phyloP scores from a whole-genome alignment of 2,888 invertebrate genomes.

The Allygus modestus region DNA sequence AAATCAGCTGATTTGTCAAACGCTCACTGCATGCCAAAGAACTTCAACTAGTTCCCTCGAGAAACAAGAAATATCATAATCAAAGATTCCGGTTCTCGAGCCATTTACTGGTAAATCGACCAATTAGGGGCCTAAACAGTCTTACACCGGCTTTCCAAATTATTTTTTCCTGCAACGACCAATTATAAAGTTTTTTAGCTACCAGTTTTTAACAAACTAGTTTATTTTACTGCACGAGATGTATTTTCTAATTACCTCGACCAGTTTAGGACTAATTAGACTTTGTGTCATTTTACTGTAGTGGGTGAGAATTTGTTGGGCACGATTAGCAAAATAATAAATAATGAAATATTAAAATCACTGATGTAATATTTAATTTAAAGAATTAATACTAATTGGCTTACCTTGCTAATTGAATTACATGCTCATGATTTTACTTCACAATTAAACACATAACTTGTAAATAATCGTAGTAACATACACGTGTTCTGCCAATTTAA shows the following conservation, averaged over 20 bases:
- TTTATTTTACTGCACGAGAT: conserved; percentile 10
- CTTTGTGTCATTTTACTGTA: neutral
- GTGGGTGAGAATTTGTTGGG: conserved; percentile 2
- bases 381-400: too few species aligned
- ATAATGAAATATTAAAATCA: too few species aligned
- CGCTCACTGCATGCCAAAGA: neutral
- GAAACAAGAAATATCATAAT: conserved; percentile 24
- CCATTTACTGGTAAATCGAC: conserved; percentile 1
- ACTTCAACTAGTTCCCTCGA: conserved; percentile 6
- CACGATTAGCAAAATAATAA: neutral
- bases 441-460: too few species aligned
- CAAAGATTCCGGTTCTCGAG: neutral
- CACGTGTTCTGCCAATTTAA: too few species aligned
- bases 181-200: neutral
- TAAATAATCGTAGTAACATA: too few species aligned
- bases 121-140: neutral
- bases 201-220: neutral
- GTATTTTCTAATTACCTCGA: neutral
- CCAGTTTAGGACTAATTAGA: neutral
- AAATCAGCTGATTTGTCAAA: conserved; percentile 3
- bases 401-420: too few species aligned
- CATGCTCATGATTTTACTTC: too few species aligned
- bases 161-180: conserved; percentile 1
- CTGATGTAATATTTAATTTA: too few species aligned
- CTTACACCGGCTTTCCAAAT: conserved; percentile 20